A percentile compares a stretch with the other conserved stretches of the same genome.
These are phyloP conservation scores for Dicrurus megarhynchus DNA, from an alignment of 2,113 vertebrate species.

Conservation along the genomic window DNA sequence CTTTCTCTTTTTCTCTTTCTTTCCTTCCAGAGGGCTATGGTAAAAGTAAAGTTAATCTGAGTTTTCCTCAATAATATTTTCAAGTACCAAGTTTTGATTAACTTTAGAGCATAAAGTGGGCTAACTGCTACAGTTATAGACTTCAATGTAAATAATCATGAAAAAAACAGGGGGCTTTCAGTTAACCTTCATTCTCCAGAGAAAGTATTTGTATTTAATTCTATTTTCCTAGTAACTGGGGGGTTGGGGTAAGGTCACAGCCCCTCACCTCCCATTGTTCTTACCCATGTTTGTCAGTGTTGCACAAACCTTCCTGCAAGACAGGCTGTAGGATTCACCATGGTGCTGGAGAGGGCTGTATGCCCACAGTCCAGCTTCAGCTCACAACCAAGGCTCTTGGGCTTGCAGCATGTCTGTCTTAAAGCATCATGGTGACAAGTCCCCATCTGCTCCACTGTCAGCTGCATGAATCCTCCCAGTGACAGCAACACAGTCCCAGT, in stretches of 20 bases:
- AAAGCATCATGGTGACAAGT: not conserved
- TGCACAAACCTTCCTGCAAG: not conserved
- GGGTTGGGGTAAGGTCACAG: not conserved
- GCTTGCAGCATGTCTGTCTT: not conserved
- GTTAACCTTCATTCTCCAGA: not conserved
- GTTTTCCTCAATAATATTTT: conserved; percentile 38
- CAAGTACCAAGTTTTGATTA: not conserved
- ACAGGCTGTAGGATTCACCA: not conserved
- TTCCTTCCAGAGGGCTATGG: conserved; percentile 29
- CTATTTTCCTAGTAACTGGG: not conserved
- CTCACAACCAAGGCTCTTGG: not conserved
- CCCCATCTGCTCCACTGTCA: not conserved
- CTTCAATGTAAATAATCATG: not conserved
- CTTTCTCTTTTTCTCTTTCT: conserved; percentile 43
- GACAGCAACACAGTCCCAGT: not conserved
- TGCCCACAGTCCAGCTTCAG: not conserved
- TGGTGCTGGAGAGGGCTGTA: not conserved
- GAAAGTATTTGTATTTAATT: not conserved
- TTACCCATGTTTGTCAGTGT: not conserved
- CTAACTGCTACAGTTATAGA: not conserved
- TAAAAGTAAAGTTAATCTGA: conserved; percentile 24
- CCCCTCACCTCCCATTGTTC: not conserved
- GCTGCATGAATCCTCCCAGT: not conserved
- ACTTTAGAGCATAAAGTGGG: not conserved
- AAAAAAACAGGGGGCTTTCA: not conserved